phyloP scores from a whole-genome alignment of 2,797 vertebrate species.

The Anguilla marmorata region DNA sequence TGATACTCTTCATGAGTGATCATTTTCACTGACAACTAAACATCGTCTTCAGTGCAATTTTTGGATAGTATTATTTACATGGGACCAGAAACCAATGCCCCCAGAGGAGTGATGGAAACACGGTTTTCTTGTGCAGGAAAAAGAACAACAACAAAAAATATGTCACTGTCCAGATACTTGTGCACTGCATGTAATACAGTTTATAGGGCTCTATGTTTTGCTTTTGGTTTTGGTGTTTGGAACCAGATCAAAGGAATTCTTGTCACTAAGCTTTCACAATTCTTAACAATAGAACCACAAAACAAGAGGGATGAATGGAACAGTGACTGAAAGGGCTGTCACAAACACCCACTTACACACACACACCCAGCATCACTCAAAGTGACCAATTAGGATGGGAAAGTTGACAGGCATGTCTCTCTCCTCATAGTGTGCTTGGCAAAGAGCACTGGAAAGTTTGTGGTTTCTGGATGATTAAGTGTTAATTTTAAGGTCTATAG shows the following conservation, averaged over 20 bases:
- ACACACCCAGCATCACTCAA: background rate
- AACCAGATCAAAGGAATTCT: background rate
- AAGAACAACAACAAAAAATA: background rate
- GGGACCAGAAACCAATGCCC: background rate
- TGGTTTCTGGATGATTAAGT: slow-evolving; percentile 7
- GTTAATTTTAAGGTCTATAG: background rate
- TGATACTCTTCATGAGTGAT: background rate
- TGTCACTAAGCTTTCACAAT: background rate
- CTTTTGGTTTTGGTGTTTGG: background rate
- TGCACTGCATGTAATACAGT: background rate
- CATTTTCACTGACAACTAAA: background rate
- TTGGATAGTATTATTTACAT: background rate
- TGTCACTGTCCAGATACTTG: background rate
- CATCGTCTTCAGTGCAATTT: background rate
- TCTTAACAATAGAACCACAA: background rate
- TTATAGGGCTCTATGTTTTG: background rate
- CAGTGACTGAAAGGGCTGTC: background rate
- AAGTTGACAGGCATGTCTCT: background rate
- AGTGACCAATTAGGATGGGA: slow-evolving; percentile 1
- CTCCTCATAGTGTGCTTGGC: background rate
- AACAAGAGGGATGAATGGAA: background rate
- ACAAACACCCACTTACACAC: background rate
- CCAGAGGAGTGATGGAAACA: background rate
- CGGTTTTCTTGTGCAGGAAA: background rate
- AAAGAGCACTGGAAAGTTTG: background rate